Conservation (phyloP, 2,797 vertebrate genomes). For the Gila robusta region DNA sequence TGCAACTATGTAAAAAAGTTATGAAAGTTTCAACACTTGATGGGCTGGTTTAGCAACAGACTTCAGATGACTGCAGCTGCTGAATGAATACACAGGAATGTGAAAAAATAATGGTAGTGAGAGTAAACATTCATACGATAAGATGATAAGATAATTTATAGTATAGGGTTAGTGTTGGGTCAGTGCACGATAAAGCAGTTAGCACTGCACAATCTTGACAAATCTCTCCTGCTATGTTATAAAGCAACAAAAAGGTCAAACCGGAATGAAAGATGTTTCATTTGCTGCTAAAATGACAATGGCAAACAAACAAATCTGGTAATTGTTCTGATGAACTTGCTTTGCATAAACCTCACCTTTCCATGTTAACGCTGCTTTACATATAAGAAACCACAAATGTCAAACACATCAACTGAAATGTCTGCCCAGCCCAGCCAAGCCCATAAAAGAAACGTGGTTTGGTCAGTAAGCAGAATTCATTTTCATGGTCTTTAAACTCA, state of each 20-base stretch:
- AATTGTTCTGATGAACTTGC: not conserved
- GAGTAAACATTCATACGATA: not conserved
- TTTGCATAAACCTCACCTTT: constrained; percentile 20
- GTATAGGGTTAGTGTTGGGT: not conserved
- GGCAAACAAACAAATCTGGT: not conserved
- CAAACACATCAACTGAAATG: not conserved
- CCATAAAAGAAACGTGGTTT: constrained; percentile 26
- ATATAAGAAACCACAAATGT: not conserved
- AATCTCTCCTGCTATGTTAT: not conserved
- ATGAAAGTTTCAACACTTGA: not conserved
- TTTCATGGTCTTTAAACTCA: not conserved
- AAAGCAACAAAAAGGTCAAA: not conserved
- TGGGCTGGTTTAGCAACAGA: not conserved
- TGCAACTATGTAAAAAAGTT: not conserved
- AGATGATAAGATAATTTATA: not conserved
- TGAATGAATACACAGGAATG: not conserved
- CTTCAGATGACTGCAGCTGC: not conserved
- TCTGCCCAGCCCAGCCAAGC: constrained; percentile 11
- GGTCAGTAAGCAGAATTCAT: not conserved
- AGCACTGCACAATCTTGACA: not conserved
- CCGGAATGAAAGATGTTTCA: not conserved
- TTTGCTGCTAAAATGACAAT: not conserved
- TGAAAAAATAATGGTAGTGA: not conserved
- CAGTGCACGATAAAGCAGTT: not conserved
- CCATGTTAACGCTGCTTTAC: not conserved